Evolutionary conservation across 1,140 invertebrate genomes (phyloP).

Genomic region (Polypedilum vanderplanki): DNA sequence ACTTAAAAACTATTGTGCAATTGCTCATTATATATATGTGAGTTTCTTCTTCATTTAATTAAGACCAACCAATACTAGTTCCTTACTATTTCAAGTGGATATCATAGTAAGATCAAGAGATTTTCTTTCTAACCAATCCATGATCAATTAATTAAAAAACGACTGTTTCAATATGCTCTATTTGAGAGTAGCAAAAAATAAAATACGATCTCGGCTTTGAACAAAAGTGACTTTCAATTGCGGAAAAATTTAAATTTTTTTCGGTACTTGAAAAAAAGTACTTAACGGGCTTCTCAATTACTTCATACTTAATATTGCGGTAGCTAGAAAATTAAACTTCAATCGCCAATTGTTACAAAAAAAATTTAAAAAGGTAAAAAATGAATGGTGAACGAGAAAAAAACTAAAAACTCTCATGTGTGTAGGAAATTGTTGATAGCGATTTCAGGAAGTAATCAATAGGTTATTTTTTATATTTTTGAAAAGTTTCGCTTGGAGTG

Average conservation of each 20-base stretch:
- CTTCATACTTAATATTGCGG: too few relatives aligned
- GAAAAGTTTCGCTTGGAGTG: not conserved
- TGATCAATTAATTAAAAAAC: not conserved
- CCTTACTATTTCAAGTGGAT: not conserved
- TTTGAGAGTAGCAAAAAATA: not conserved
- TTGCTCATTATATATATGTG: too few relatives aligned
- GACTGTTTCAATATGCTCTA: not conserved
- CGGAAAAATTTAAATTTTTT: not conserved
- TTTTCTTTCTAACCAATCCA: not conserved
- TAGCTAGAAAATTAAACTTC: not conserved
- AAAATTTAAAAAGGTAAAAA: constrained; percentile 6
- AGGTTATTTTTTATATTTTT: not conserved
- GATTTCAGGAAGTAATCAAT: constrained; percentile 29
- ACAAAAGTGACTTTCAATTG: constrained; percentile 1
- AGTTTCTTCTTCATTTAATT: too few relatives aligned
- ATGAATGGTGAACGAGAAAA: not conserved
- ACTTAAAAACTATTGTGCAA: too few relatives aligned
- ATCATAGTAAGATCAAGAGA: not conserved
- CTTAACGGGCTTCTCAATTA: too few relatives aligned
- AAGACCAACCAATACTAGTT: not conserved
- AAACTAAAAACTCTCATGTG: not conserved
- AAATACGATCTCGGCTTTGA: not conserved
- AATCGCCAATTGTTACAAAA: constrained; percentile 19
- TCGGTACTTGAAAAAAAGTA: too few relatives aligned
- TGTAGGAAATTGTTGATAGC: constrained; percentile 6